These are phyloP conservation scores for Microctonus aethiopoides DNA, from an alignment of 2,888 invertebrate genomes.

Conservation along the genomic window DNA sequence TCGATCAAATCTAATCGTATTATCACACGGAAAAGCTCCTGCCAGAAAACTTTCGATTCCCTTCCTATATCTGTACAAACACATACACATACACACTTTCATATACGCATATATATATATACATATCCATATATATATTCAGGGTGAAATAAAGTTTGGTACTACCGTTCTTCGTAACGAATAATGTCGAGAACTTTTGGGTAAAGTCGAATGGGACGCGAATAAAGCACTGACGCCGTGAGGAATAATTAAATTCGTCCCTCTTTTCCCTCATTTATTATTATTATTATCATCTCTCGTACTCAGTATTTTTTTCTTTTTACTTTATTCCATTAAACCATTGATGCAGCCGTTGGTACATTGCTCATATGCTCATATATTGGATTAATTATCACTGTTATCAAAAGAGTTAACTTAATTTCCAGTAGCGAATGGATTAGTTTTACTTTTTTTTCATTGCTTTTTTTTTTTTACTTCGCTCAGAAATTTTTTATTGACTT, in stretches of 20 bases:
- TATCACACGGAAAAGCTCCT: constrained; percentile 19
- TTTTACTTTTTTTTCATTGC: too few species aligned
- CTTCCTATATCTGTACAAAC: not conserved
- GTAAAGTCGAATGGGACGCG: constrained; percentile 20
- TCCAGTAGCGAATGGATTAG: too few species aligned
- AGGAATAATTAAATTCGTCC: constrained; percentile 17
- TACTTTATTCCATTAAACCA: not conserved
- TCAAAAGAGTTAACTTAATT: too few species aligned
- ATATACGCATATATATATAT: not conserved
- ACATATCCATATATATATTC: too few species aligned
- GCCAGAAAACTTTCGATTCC: constrained; percentile 10
- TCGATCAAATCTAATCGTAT: constrained; percentile 22
- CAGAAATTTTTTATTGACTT: too few species aligned
- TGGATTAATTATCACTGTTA: too few species aligned
- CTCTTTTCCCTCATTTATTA: not conserved
- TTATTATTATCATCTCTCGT: not conserved
- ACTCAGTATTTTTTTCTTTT: not conserved
- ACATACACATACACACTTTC: too few species aligned
- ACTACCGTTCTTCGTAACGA: constrained; percentile 10
- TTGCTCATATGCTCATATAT: too few species aligned
- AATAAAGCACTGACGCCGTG: constrained; percentile 19
- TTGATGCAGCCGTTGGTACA: too few species aligned
- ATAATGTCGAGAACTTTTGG: constrained; percentile 4
- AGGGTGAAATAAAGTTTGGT: constrained; percentile 11
- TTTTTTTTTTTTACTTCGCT: too few species aligned